These are phyloP conservation scores for Xiphias gladius DNA, from an alignment of 2,113 vertebrate genomes.

Conservation along the genomic window DNA sequence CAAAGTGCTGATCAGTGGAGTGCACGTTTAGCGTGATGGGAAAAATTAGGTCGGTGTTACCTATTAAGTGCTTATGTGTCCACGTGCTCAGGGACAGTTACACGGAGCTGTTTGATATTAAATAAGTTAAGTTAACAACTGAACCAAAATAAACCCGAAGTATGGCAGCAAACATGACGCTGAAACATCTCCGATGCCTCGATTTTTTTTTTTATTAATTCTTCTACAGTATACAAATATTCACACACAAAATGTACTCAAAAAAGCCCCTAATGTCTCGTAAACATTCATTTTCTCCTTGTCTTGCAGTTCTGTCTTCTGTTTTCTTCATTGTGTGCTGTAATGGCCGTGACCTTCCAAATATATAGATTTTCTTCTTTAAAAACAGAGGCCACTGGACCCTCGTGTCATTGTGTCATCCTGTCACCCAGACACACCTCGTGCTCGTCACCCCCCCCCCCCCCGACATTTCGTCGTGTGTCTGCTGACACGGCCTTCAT, in stretches of 20 bases:
- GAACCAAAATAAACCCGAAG: not conserved
- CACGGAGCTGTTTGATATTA: not conserved
- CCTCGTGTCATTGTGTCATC: not conserved
- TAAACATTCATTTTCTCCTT: slow-evolving; percentile 79
- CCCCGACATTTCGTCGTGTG: slow-evolving; percentile 11
- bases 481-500: not conserved
- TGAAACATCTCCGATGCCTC: slow-evolving; percentile 31
- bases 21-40: too few species aligned
- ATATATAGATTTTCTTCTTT: slow-evolving; percentile 28
- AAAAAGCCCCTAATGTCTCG: slow-evolving; percentile 71
- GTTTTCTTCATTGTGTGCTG: slow-evolving; percentile 68
- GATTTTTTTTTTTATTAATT: slow-evolving; percentile 89
- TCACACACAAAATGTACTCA: slow-evolving; percentile 87
- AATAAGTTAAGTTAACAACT: not conserved
- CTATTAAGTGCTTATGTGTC: too few species aligned
- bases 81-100: not conserved
- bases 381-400: slow-evolving; percentile 42
- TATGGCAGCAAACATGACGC: slow-evolving; percentile 29
- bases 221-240: slow-evolving; percentile 92
- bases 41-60: too few species aligned
- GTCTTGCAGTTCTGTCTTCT: slow-evolving; percentile 37
- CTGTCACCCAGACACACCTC: slow-evolving; percentile 17
- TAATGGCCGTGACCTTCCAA: slow-evolving; percentile 32
- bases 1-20: too few species aligned
- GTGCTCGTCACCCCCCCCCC: slow-evolving; percentile 10